phyloP scores from a whole-genome alignment of 2,113 vertebrate species.

The Pelusios castaneus region DNA sequence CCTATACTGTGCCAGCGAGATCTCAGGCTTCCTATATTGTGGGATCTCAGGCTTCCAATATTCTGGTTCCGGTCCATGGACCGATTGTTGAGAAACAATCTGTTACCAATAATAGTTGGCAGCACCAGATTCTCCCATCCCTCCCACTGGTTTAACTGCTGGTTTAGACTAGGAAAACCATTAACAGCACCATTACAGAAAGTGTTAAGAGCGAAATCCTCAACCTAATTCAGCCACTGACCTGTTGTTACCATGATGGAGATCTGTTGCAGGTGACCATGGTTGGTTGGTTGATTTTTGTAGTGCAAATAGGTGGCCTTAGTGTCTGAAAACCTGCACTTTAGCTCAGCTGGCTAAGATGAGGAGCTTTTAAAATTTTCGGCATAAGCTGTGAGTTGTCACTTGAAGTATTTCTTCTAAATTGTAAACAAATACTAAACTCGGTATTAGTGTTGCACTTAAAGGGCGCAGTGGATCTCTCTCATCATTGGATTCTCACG shows the following conservation, averaged over 20 bases:
- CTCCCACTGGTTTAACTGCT: conserved; percentile 7
- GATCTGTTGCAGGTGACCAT: neutral
- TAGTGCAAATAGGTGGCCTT: neutral
- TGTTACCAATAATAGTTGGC: conserved; percentile 33
- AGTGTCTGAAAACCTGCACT: neutral
- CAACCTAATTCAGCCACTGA: neutral
- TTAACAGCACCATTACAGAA: conserved; percentile 6
- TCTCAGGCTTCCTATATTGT: too few species aligned
- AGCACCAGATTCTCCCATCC: neutral
- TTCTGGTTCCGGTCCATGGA: too few species aligned
- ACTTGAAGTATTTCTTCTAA: neutral
- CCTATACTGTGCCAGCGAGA: too few species aligned
- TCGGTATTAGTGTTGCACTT: neutral
- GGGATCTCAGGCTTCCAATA: too few species aligned
- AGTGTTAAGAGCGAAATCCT: neutral
- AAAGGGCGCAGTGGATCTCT: neutral
- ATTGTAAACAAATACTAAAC: neutral
- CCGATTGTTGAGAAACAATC: neutral
- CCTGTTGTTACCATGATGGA: neutral
- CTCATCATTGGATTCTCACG: neutral
- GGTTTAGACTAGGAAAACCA: conserved; percentile 14
- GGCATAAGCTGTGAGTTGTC: neutral
- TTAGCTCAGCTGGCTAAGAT: neutral
- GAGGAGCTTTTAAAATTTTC: neutral
- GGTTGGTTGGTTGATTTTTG: neutral